Evolutionary conservation across 2,888 invertebrate genomes (phyloP).

Genomic region (Aleiodes alternator): DNA sequence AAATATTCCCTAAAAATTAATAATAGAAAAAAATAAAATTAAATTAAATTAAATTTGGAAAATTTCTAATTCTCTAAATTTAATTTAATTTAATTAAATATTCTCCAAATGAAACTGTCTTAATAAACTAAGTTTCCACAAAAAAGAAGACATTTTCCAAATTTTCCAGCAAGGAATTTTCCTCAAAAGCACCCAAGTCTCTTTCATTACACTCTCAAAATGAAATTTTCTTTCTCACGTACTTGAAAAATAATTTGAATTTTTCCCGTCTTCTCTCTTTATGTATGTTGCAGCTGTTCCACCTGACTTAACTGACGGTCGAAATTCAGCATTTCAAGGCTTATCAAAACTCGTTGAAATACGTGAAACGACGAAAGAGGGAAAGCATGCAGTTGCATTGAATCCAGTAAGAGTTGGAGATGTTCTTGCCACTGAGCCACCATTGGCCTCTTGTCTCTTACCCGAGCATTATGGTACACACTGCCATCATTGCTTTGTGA

Average conservation of each 20-base stretch:
- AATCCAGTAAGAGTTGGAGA: constrained; percentile 82
- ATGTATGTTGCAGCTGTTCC: constrained; percentile 44
- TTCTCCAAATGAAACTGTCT: too few species aligned
- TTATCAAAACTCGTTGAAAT: constrained; percentile 81
- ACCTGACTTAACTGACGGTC: constrained; percentile 76
- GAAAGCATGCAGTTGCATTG: constrained; percentile 83
- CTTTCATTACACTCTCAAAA: too few species aligned
- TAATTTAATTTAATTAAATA: too few species aligned
- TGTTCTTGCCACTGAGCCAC: constrained; percentile 83
- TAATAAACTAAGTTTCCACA: too few species aligned
- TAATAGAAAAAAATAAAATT: too few species aligned
- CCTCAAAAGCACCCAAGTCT: too few species aligned
- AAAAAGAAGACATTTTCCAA: too few species aligned
- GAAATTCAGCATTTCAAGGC: constrained; percentile 77
- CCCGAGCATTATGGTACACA: constrained; percentile 86
- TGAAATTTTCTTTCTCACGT: too few species aligned
- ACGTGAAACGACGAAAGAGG: constrained; percentile 79
- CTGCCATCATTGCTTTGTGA: constrained; percentile 87
- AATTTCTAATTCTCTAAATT: too few species aligned
- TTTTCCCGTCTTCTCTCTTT: not conserved
- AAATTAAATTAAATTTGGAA: too few species aligned
- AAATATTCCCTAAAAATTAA: too few species aligned
- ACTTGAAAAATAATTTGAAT: not conserved
- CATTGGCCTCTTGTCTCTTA: constrained; percentile 85
- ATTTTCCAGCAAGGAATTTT: too few species aligned